Evolutionary conservation across 2,797 vertebrate species (phyloP).

Genomic region (Okamejei kenojei): DNA sequence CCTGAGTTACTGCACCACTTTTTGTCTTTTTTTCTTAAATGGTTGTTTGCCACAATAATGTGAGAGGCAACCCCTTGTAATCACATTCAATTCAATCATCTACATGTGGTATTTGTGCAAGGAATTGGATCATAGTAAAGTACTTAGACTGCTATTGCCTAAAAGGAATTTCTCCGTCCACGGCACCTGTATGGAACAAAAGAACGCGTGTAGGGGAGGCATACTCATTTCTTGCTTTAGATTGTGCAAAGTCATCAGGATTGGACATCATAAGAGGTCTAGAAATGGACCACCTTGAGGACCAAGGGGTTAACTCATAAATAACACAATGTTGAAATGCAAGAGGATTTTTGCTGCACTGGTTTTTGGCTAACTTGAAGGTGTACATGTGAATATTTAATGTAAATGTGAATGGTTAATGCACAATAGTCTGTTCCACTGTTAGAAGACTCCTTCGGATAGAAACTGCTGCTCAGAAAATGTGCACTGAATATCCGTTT

Average conservation of each 20-base stretch:
- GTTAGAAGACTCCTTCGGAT: not conserved
- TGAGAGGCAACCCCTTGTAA: not conserved
- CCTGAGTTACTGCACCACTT: too few relatives aligned
- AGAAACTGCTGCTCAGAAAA: not conserved
- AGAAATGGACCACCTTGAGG: not conserved
- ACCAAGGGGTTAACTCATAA: too few relatives aligned
- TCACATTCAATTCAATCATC: not conserved
- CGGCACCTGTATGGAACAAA: not conserved
- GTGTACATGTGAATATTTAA: not conserved
- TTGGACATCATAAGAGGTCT: too few relatives aligned
- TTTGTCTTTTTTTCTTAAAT: too few relatives aligned
- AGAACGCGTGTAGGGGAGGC: not conserved
- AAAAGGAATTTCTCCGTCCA: not conserved
- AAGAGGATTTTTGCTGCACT: not conserved
- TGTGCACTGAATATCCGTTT: not conserved
- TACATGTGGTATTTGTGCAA: not conserved
- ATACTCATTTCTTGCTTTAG: not conserved
- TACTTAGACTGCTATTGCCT: not conserved
- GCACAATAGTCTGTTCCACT: not conserved
- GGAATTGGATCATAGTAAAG: not conserved
- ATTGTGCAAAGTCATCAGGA: not conserved
- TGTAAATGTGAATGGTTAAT: not conserved
- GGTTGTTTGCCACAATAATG: not conserved
- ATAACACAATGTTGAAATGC: too few relatives aligned
- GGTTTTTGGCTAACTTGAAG: not conserved